These are phyloP conservation scores for Anthophora plumipes DNA, from an alignment of 2,888 invertebrate genomes.

Conservation along the genomic window DNA sequence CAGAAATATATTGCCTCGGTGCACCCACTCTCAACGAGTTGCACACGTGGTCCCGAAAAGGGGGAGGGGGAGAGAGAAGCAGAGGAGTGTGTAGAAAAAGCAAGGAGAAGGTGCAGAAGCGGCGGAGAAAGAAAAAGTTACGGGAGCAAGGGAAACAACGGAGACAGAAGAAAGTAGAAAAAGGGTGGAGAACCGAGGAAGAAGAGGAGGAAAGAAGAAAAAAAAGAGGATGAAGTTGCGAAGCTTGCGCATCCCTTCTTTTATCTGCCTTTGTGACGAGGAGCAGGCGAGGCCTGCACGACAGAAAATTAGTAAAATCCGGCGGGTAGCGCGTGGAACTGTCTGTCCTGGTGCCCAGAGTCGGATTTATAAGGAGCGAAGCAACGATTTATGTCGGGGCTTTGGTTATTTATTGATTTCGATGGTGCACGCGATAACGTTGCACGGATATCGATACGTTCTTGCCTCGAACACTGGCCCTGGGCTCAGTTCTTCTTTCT, in stretches of 20 bases:
- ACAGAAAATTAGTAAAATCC: conserved; percentile 84
- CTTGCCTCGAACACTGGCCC: conserved; percentile 56
- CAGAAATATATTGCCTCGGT: conserved; percentile 80
- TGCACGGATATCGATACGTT: conserved; percentile 83
- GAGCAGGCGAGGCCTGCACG: conserved; percentile 71
- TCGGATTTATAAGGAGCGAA: conserved; percentile 84
- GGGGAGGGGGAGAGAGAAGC: neutral
- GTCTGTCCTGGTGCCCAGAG: conserved; percentile 77
- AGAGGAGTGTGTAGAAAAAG: conserved; percentile 26
- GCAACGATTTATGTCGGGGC: conserved; percentile 81
- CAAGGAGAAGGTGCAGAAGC: conserved; percentile 31
- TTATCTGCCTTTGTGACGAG: conserved; percentile 74
- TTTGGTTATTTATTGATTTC: conserved; percentile 83
- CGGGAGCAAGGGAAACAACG: conserved; percentile 4
- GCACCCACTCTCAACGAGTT: conserved; percentile 78
- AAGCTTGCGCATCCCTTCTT: conserved; percentile 72
- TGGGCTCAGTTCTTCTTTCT: conserved; percentile 15
- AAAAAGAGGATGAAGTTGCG: conserved; percentile 43
- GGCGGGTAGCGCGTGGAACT: conserved; percentile 78
- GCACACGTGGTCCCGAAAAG: conserved; percentile 72
- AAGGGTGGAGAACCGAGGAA: conserved; percentile 13
- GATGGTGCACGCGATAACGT: conserved; percentile 83
- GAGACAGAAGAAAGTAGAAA: conserved; percentile 32
- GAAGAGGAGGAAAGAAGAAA: conserved; percentile 10
- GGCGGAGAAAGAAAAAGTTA: conserved; percentile 38